Conservation (phyloP, 2,113 vertebrate genomes). For the Epinephelus cyanopodus region DNA sequence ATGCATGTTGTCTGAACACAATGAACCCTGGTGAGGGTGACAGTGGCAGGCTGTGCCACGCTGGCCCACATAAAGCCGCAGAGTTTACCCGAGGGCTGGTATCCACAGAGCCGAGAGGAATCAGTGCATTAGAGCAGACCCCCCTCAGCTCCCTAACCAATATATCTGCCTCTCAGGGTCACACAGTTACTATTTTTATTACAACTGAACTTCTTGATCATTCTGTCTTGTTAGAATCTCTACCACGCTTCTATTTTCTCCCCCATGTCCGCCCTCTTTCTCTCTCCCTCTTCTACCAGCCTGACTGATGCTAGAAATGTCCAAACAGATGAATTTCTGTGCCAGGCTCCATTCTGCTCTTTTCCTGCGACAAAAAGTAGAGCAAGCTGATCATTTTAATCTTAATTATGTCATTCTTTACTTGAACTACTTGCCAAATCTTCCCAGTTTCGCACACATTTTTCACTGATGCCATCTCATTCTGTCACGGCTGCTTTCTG, state of each 20-base stretch:
- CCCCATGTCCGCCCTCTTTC: background rate
- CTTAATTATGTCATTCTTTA: slow-evolving; percentile 2
- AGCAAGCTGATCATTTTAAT: slow-evolving; percentile 18
- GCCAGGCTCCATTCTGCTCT: background rate
- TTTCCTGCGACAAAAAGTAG: slow-evolving; percentile 13
- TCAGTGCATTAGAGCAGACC: slow-evolving; percentile 37
- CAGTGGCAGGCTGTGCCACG: slow-evolving; percentile 66
- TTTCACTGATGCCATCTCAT: background rate
- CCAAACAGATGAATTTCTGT: slow-evolving; percentile 31
- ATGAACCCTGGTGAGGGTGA: slow-evolving; percentile 34
- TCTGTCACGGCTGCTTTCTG: slow-evolving; percentile 1
- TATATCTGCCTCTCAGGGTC: slow-evolving; percentile 10
- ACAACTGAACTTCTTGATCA: slow-evolving; percentile 23
- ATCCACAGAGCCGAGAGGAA: slow-evolving; percentile 56
- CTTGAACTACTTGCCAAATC: background rate
- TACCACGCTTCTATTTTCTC: slow-evolving; percentile 38
- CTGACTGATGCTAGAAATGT: slow-evolving; percentile 23
- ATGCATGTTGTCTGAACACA: slow-evolving; percentile 17
- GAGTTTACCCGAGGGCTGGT: slow-evolving; percentile 30
- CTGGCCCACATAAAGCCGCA: slow-evolving; percentile 55
- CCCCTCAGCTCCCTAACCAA: slow-evolving; percentile 14
- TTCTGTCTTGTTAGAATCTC: slow-evolving; percentile 12
- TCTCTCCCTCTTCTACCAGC: background rate
- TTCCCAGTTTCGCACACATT: slow-evolving; percentile 8
- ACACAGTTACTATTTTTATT: slow-evolving; percentile 24